Evolutionary conservation across 2,113 vertebrate genomes (phyloP), one percentile per base, ranked within the genome.

Genomic region (Danionella cerebrum): DNA sequence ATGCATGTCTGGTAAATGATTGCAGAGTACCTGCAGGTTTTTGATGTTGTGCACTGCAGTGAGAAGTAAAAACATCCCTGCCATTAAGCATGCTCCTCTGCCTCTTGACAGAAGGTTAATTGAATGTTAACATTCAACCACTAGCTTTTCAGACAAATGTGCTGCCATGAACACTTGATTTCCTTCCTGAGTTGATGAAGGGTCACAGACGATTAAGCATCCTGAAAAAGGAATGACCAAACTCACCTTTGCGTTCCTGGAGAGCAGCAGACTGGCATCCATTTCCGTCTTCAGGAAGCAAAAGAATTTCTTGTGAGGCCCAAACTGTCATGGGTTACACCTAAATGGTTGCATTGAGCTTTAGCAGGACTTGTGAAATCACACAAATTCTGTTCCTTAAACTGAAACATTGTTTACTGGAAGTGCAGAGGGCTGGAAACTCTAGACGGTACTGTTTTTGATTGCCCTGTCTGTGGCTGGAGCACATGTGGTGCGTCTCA

Each of bases 1-100:
- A 31, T 6, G 18, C 31, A 51, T 36, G 64, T 65, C 70, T 73
- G 74, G 76, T 76, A 73, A 76, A 75, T 70, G 70, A 71, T 66
- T 52, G 67, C 35, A 33, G 21, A 21, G 35, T 55, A 73, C 66
- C 76, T 71, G 63, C 63, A 67, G 67, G 67, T 70, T 63, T 53
- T 59, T 21, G 38, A 54, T 63, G 60, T 52, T 70, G 48, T 72
- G 57, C 45, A 42, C 22, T 69, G 53, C 21, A 29, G 41, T 12
- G 31, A 57, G 67, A 62, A 52, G 47, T 48, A 18, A 64, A 67
- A 70, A 54, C 55, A 64, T 67, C 45, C 69, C 36, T 27, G 59
- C 54, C 69, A 52, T 77, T 74, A 71, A 53, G 58, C 69, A 59
- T 39, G 44, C 57, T 65, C 64, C 22, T 77, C 69, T 13, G 29